Base-by-base conservation (phyloP, 2,113 vertebrate genomes). In the Podocnemis expansa region DNA sequence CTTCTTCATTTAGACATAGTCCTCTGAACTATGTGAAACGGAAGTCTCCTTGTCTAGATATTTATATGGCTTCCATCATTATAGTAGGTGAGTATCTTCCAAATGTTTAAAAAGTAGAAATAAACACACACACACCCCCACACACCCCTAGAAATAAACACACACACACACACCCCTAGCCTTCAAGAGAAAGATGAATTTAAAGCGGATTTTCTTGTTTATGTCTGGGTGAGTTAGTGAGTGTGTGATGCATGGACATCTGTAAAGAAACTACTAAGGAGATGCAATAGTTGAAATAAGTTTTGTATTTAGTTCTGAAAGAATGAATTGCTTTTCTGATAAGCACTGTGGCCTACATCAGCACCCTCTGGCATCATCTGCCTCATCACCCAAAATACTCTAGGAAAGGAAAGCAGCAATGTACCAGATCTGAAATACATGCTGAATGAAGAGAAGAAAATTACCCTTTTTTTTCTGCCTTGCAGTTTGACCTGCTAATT, bases 401-500 rank as follows among this genome's bases (percentile, higher is more conserved):
- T 81, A 94, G 22, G n/a, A 80, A 63, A 84, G 11, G 92, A 83
- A 82, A 27, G 10, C 43, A 90, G 29, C 41, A 56, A 7, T 3
- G 0, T 60, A 4, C 16, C 78, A 89, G 55, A 76, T 82, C 27
- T 93, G 80, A 96, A 93, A 41, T 24, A 83, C 0, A 82, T 38
- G 12, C 13, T 75, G 82, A 88, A 81, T 7, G 89, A 60, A 95
- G 82, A 84, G 27, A 86, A 91, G 10, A 95, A 90, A 96, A 95
- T 88, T 87, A 84, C 25, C 34, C 41, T 43, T 60, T 27, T 58
- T 70, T 78, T 58, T 19, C 17, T n/a, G 73, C 80, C 47, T 87
- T 67, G 81, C 87, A 85, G 19, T 85, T 92, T 96, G 91, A 87
- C 81, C 89, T 1, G 24, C 22, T 85, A 95, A 96, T 96, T 94